Evolutionary conservation across 2,888 invertebrate species (phyloP), one percentile per base, ranked within the genome.

Genomic region (Microctonus hyperodae): DNA sequence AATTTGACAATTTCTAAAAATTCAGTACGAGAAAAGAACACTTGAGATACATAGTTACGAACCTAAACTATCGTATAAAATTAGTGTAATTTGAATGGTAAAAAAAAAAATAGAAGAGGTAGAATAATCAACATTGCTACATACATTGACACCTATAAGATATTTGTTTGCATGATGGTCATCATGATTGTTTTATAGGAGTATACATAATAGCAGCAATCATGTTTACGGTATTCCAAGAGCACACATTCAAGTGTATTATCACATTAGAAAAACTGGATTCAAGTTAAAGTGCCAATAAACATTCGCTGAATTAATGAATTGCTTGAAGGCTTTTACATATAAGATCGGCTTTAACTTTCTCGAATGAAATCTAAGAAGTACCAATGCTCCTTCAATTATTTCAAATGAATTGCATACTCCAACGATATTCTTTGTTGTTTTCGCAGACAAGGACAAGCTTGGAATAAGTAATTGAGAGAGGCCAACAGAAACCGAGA

Each of bases 381-480:
- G 44, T 44, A 16, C 6, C 6, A 16, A 44, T 44, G 16, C 6
- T 20, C n/a, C 44, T 16, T 7, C 44, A 44, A 44, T 44, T 16
- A 44, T 16, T 7, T 16, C 44, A 44, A 44, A n/a, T 16, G 16
- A 44, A 7, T 7, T 44, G 9, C 2, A 44, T 16, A 44, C 44
- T 44, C 16, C 44, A 44, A 16, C 16, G 20, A 20, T 20, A 44
- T 44, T n/a, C 16, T 44, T 44, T 44, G 16, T 44, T 44, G 16
- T 44, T 44, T 44, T 44, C 6, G 50, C 35, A 57, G 60, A 67
- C 33, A 61, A 40, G 64, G 28, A 31, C 48, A 50, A 57, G 68
- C 58, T 50, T 40, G 51, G 63, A 31, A 55, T 40, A 37, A 63
- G 51, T 64, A 65, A 64, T 65, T 61, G 64, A 68, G 57, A 28